These are phyloP conservation scores for Pungitius pungitius DNA, from an alignment of 2,113 vertebrate species.

Conservation along the genomic window DNA sequence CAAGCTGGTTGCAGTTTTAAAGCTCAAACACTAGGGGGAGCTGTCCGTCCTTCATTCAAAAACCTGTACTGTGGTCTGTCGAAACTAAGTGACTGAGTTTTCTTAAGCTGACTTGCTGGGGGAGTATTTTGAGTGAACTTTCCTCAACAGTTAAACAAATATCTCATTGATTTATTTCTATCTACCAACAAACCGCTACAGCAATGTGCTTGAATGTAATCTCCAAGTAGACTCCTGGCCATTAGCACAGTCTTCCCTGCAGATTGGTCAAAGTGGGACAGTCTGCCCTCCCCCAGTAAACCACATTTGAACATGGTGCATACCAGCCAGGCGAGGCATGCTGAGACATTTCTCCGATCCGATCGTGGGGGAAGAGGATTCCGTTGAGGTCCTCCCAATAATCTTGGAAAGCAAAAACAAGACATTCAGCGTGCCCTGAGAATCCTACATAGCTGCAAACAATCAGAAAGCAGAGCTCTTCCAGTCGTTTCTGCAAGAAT, in stretches of 20 bases:
- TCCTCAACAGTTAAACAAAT: not conserved
- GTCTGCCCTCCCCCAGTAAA: conserved; percentile 45
- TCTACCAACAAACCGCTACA: conserved; percentile 5
- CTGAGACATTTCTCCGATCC: conserved; percentile 69
- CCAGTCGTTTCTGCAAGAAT: conserved; percentile 21
- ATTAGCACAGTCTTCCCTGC: conserved; percentile 25
- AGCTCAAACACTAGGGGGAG: conserved; percentile 52
- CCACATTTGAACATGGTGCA: conserved; percentile 31
- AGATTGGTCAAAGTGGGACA: conserved; percentile 49
- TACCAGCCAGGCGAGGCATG: conserved; percentile 67
- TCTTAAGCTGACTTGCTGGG: not conserved
- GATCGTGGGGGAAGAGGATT: conserved; percentile 57
- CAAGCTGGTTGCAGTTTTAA: conserved; percentile 33
- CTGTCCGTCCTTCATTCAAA: conserved; percentile 13
- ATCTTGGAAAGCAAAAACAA: conserved; percentile 46
- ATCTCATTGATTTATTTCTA: not conserved
- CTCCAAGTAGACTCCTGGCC: not conserved
- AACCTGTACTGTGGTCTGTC: not conserved
- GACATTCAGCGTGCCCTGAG: conserved; percentile 34
- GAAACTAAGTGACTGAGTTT: not conserved
- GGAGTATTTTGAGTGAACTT: not conserved
- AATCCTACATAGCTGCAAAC: conserved; percentile 43
- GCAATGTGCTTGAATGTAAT: not conserved
- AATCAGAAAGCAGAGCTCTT: conserved; percentile 52
- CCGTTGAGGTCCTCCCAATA: conserved; percentile 51